A percentile compares a stretch with the other conserved stretches of the same genome.
phyloP scores from a whole-genome alignment of 1,140 invertebrate genomes.

The Chironomus tepperi region DNA sequence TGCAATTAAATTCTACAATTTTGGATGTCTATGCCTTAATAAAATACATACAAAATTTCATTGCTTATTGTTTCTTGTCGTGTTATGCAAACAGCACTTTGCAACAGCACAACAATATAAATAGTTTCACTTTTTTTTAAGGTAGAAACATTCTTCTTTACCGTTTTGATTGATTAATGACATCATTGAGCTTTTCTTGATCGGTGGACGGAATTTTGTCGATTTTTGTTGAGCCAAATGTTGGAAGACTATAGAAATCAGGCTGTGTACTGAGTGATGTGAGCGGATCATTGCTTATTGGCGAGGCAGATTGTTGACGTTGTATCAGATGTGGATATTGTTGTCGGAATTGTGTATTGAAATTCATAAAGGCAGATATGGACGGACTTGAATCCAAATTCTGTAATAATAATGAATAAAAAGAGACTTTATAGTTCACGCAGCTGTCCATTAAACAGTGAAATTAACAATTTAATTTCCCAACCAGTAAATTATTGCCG shows the following conservation, averaged over 20 bases:
- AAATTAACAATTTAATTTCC: too few relatives aligned
- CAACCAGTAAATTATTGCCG: too few relatives aligned
- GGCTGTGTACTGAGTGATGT: neutral
- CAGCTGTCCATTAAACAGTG: neutral
- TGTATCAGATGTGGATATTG: conserved; percentile 10
- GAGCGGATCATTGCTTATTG: conserved; percentile 1
- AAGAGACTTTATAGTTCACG: neutral
- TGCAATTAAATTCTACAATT: neutral
- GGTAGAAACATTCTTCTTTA: neutral
- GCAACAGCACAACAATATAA: too few relatives aligned
- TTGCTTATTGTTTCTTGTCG: too few relatives aligned
- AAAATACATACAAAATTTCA: too few relatives aligned
- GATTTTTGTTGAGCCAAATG: neutral
- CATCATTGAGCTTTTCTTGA: conserved; percentile 21
- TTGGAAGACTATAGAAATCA: conserved; percentile 16
- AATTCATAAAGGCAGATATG: neutral
- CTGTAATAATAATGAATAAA: conserved; percentile 3
- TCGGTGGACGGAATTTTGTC: conserved; percentile 1
- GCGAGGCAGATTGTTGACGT: conserved; percentile 10
- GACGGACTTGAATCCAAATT: conserved; percentile 2
- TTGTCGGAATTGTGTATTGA: neutral
- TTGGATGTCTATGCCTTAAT: neutral
- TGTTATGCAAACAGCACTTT: neutral
- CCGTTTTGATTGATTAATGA: conserved; percentile 10
- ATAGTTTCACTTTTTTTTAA: neutral